phyloP scores from a whole-genome alignment of 2,888 invertebrate species.

The Rhagophthalmus giganteus region DNA sequence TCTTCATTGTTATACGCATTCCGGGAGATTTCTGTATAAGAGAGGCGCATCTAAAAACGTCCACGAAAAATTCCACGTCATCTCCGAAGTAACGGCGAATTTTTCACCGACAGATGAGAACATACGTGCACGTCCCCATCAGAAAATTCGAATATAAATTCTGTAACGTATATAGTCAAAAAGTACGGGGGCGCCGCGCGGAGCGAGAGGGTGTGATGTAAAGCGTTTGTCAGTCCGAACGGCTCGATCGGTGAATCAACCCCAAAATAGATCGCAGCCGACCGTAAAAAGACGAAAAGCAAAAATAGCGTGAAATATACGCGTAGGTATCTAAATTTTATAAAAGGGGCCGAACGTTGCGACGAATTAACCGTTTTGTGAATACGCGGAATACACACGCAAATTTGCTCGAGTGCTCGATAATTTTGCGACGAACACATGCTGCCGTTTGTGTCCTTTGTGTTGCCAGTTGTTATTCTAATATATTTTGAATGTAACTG shows the following conservation, averaged over 20 bases:
- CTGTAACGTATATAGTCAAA: constrained; percentile 21
- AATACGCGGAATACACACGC: constrained; percentile 20
- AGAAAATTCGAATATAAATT: constrained; percentile 22
- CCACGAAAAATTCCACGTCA: too few relatives aligned
- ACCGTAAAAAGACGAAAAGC: constrained; percentile 34
- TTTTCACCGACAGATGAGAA: too few relatives aligned
- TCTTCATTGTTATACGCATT: too few relatives aligned
- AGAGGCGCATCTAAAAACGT: too few relatives aligned
- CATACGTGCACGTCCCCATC: constrained; percentile 10
- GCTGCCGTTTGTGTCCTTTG: constrained; percentile 1
- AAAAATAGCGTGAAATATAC: constrained; percentile 28
- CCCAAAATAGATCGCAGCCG: constrained; percentile 39
- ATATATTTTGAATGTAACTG: constrained; percentile 1
- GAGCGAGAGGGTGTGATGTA: constrained; percentile 36
- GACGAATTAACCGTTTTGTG: constrained; percentile 23
- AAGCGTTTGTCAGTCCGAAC: constrained; percentile 38
- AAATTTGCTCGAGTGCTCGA: constrained; percentile 21
- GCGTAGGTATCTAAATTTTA: constrained; percentile 21
- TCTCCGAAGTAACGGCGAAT: constrained; percentile 5
- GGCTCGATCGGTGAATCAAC: constrained; percentile 41
- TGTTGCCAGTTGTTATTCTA: not conserved
- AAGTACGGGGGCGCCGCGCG: constrained; percentile 22
- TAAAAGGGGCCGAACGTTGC: constrained; percentile 22
- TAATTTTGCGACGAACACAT: constrained; percentile 13
- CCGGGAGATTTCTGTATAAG: too few relatives aligned